Evolutionary conservation across 2,113 vertebrate species (phyloP).

Genomic region (Eurypyga helias): DNA sequence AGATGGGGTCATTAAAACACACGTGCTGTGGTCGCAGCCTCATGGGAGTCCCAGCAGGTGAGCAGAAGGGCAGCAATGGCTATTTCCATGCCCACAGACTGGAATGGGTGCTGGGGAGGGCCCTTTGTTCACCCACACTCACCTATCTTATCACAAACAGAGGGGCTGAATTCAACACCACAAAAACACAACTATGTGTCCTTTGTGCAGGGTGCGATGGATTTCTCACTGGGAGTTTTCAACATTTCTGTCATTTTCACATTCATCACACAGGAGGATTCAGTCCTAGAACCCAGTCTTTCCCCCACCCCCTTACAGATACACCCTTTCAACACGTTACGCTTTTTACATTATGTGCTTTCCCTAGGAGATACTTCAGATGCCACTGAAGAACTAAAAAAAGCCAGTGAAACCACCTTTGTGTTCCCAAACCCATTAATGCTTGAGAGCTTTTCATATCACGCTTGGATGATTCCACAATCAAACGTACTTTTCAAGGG

Average conservation of each 20-base stretch:
- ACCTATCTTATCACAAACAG: neutral
- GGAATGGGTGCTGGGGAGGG: neutral
- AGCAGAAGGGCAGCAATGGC: neutral
- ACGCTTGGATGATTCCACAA: constrained; percentile 14
- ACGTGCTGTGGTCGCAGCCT: neutral
- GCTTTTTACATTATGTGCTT: neutral
- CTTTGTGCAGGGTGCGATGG: neutral
- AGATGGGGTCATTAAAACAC: neutral
- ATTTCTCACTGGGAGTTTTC: neutral
- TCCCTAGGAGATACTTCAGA: neutral
- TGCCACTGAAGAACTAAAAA: neutral
- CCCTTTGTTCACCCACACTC: neutral
- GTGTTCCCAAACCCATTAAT: constrained; percentile 27
- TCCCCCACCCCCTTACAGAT: neutral
- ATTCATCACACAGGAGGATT: neutral
- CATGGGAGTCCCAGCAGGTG: neutral
- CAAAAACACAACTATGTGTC: neutral
- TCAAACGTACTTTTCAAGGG: constrained; percentile 39
- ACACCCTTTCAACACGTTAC: neutral
- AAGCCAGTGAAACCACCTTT: neutral
- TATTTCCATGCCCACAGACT: neutral
- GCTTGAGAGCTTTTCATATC: neutral
- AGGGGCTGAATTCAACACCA: neutral
- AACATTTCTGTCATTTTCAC: constrained; percentile 1
- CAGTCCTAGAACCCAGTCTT: neutral